Evolutionary conservation across 1,140 invertebrate species (phyloP).

Genomic region (Eumaeus atala): DNA sequence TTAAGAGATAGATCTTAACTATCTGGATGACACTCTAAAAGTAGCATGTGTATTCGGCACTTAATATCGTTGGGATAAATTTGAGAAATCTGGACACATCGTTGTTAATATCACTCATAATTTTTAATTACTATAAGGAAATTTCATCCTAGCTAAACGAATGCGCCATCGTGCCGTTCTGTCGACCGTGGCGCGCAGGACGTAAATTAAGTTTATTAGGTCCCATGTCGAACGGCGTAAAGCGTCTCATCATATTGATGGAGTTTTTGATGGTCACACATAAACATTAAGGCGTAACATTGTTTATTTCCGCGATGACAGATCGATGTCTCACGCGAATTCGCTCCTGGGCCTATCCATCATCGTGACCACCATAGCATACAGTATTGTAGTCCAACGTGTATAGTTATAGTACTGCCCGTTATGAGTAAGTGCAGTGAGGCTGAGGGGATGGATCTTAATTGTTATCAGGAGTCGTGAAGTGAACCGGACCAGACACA

Average conservation of each 20-base stretch:
- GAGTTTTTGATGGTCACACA: conserved; percentile 42
- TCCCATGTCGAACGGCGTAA: conserved; percentile 44
- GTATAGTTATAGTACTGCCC: too few species aligned
- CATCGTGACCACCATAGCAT: too few species aligned
- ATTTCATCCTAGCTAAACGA: conserved; percentile 14
- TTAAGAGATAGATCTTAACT: too few species aligned
- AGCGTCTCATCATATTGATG: conserved; percentile 43
- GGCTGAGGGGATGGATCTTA: too few species aligned
- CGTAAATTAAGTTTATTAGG: conserved; percentile 45
- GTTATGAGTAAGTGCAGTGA: too few species aligned
- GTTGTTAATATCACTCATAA: not conserved
- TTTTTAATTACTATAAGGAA: not conserved
- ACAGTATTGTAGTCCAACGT: too few species aligned
- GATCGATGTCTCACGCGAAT: conserved; percentile 1
- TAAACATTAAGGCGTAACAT: conserved; percentile 36
- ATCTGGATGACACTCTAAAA: too few species aligned
- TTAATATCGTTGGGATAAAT: too few species aligned
- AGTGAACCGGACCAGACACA: too few species aligned
- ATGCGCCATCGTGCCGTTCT: conserved; percentile 26
- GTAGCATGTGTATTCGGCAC: too few species aligned
- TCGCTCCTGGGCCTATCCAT: too few species aligned
- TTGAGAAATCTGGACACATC: not conserved
- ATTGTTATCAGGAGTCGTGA: too few species aligned
- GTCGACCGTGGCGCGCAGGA: conserved; percentile 30
- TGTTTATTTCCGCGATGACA: conserved; percentile 37